phyloP scores from a whole-genome alignment of 2,888 invertebrate species.

The Tanypteryx hageni region DNA sequence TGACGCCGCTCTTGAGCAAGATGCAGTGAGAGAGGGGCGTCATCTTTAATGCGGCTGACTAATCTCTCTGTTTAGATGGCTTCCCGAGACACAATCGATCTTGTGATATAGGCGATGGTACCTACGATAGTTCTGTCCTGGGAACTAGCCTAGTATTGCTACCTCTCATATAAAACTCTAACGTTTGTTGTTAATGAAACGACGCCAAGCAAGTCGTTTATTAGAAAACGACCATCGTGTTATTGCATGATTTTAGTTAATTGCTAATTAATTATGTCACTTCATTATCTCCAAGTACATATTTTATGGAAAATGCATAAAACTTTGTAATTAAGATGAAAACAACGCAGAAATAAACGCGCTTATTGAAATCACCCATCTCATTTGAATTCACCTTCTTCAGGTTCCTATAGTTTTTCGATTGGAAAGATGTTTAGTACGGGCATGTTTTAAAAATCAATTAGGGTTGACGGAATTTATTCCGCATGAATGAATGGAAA shows the following conservation, averaged over 20 bases:
- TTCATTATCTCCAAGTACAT: no score
- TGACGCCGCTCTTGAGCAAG: neutral
- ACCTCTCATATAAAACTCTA: neutral
- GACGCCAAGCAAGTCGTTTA: neutral
- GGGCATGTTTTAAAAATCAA: no score
- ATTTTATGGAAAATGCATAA: no score
- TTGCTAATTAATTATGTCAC: no score
- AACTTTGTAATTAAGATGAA: no score
- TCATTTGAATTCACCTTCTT: no score
- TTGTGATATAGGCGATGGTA: slow-evolving; percentile 27
- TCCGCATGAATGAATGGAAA: no score
- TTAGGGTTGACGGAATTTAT: no score
- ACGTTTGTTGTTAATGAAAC: neutral
- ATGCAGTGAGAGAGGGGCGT: neutral
- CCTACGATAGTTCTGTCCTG: slow-evolving; percentile 31
- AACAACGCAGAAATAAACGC: no score
- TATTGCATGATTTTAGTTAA: neutral
- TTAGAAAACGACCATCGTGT: neutral
- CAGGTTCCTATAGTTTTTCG: no score
- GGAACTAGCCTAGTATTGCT: neutral
- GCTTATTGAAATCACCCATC: no score
- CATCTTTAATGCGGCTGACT: slow-evolving; percentile 28
- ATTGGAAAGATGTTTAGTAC: no score
- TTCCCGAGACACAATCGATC: slow-evolving; percentile 30
- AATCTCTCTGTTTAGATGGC: slow-evolving; percentile 19